Conservation (phyloP, 1,140 invertebrate genomes). For the Ceratina australensis region DNA sequence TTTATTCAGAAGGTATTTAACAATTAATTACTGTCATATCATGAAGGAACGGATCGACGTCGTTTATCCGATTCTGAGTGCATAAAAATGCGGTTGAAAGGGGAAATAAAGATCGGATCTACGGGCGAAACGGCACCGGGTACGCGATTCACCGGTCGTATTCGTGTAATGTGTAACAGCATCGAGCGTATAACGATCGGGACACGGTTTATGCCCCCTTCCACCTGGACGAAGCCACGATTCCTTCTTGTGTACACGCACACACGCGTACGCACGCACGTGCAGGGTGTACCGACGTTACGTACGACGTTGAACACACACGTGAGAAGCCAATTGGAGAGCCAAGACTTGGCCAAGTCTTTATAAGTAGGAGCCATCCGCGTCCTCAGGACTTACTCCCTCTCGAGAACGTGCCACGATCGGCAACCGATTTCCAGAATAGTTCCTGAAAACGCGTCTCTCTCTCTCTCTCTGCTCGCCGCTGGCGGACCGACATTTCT, state of each 20-base stretch:
- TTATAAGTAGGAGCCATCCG: constrained; percentile 79
- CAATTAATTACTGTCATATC: no score
- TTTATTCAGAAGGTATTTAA: no score
- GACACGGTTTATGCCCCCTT: constrained; percentile 59
- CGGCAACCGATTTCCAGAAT: constrained; percentile 74
- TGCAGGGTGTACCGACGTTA: constrained; percentile 43
- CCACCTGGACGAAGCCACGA: constrained; percentile 55
- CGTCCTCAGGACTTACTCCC: constrained; percentile 79
- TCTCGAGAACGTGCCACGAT: constrained; percentile 77
- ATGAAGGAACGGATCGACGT: no score
- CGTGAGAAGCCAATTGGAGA: constrained; percentile 62
- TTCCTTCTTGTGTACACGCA: constrained; percentile 54
- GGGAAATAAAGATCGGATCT: background rate
- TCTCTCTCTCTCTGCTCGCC: no score
- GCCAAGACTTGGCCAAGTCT: constrained; percentile 72
- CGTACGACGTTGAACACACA: constrained; percentile 45
- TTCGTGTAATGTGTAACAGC: constrained; percentile 58
- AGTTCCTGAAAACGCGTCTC: constrained; percentile 52
- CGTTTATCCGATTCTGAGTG: no score
- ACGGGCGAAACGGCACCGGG: constrained; percentile 5
- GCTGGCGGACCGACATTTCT: no score
- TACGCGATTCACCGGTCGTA: background rate
- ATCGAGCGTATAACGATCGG: constrained; percentile 61
- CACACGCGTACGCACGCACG: constrained; percentile 44
- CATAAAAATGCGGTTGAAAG: background rate